Conservation (phyloP, 2,888 invertebrate species). For the Athalia rosae region DNA sequence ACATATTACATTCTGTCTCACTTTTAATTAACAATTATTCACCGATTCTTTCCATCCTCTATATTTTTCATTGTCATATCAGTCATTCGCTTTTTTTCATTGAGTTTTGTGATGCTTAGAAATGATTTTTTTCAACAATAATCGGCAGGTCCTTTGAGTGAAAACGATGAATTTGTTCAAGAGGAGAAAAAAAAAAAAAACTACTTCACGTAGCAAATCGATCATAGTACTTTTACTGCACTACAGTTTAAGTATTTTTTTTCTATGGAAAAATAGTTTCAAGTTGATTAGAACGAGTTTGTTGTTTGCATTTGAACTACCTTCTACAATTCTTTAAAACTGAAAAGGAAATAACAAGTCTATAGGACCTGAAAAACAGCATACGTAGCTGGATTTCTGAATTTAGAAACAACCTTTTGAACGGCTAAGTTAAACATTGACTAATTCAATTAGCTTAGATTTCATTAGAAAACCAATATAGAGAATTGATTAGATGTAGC, state of each 20-base stretch:
- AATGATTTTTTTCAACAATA: not conserved
- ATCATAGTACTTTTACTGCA: slow-evolving; percentile 36
- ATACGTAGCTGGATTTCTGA: slow-evolving; percentile 26
- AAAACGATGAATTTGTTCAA: slow-evolving; percentile 22
- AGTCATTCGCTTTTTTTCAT: slow-evolving; percentile 63
- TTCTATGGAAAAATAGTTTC: slow-evolving; percentile 8
- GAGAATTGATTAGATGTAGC: slow-evolving; percentile 59
- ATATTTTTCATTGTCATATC: slow-evolving; percentile 53
- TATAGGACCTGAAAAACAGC: slow-evolving; percentile 34
- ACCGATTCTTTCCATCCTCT: slow-evolving; percentile 53
- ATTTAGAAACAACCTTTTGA: slow-evolving; percentile 21
- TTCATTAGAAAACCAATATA: slow-evolving; percentile 62
- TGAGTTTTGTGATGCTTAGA: slow-evolving; percentile 60
- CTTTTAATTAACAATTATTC: slow-evolving; percentile 53
- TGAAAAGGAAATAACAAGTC: slow-evolving; percentile 23
- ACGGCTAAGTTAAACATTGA: slow-evolving; percentile 13
- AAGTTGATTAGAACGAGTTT: slow-evolving; percentile 22
- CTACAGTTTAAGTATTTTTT: slow-evolving; percentile 27
- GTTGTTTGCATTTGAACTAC: slow-evolving; percentile 42
- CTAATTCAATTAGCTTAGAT: slow-evolving; percentile 39
- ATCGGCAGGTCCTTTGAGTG: slow-evolving; percentile 28
- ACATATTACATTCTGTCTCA: slow-evolving; percentile 52
- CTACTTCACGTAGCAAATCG: slow-evolving; percentile 4
- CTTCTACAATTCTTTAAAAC: slow-evolving; percentile 22
- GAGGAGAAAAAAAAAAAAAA: not conserved